Percentiles rank a stretch among this genome's conserved stretches.
phyloP scores from a whole-genome alignment of 1,140 invertebrate species.

The Lamellibrachia luymesi region DNA sequence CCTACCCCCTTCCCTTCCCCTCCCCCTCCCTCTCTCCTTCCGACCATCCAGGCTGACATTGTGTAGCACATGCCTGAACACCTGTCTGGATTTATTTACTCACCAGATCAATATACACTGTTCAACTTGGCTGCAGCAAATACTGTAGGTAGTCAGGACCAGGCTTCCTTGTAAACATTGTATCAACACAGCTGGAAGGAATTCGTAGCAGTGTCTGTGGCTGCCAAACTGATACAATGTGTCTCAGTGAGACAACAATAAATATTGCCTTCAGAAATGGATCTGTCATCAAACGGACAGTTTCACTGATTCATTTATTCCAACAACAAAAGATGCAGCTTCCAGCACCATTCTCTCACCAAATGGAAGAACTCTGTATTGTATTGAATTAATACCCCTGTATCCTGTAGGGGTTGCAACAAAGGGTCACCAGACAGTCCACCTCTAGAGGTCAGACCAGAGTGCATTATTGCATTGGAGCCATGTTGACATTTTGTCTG shows the following conservation, averaged over 20 bases:
- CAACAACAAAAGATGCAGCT: not conserved
- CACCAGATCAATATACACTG: not conserved
- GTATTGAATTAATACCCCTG: not conserved
- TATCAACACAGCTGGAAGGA: not conserved
- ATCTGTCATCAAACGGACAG: not conserved
- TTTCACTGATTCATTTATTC: not conserved
- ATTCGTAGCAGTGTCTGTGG: not conserved
- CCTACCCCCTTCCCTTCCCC: not conserved
- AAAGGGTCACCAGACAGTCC: not conserved
- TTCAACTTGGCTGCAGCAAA: not conserved
- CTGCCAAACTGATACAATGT: not conserved
- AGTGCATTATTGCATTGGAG: too few relatives aligned
- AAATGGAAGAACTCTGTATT: not conserved
- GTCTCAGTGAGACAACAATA: not conserved
- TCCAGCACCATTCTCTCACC: not conserved
- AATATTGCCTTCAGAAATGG: not conserved
- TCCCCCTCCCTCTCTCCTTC: not conserved
- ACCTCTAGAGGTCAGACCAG: too few relatives aligned
- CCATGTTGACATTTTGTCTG: too few relatives aligned
- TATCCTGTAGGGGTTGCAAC: not conserved
- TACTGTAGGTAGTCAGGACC: not conserved
- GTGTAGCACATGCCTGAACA: not conserved
- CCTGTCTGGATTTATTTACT: conserved; percentile 1
- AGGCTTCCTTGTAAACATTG: not conserved
- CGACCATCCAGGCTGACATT: not conserved